A percentile compares a stretch with the other conserved stretches of the same genome.
Conservation (phyloP, 2,888 invertebrate genomes). For the Lycia hirtaria region DNA sequence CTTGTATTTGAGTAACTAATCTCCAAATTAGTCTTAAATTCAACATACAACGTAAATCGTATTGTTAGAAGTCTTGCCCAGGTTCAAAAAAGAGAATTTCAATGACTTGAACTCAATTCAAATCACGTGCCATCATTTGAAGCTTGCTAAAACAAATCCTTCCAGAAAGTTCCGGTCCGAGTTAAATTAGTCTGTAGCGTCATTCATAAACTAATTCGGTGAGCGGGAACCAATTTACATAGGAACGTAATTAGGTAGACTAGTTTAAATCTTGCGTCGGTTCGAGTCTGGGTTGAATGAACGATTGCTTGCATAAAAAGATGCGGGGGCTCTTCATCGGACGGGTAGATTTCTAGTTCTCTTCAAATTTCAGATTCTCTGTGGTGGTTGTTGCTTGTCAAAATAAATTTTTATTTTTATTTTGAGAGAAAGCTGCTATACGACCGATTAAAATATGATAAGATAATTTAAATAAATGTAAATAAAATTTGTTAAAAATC, state of each 20-base stretch:
- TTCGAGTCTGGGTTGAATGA: constrained; percentile 43
- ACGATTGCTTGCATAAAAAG: constrained; percentile 51
- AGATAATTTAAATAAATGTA: too few relatives aligned
- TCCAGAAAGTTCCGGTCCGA: constrained; percentile 24
- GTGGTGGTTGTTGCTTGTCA: too few relatives aligned
- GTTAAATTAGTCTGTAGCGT: constrained; percentile 31
- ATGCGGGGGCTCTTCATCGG: constrained; percentile 28
- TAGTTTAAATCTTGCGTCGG: constrained; percentile 42
- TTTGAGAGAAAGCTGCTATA: too few relatives aligned
- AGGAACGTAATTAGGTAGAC: constrained; percentile 50
- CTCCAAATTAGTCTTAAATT: too few relatives aligned
- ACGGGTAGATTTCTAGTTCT: constrained; percentile 18
- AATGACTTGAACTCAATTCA: not conserved
- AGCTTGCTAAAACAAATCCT: constrained; percentile 13
- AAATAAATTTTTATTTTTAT: too few relatives aligned
- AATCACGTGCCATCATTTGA: constrained; percentile 2
- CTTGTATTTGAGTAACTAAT: too few relatives aligned
- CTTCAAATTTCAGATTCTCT: too few relatives aligned
- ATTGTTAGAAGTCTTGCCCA: too few relatives aligned
- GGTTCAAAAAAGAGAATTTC: too few relatives aligned
- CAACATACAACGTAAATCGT: too few relatives aligned
- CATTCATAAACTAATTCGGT: constrained; percentile 40
- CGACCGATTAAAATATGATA: too few relatives aligned
- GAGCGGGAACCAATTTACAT: constrained; percentile 47
- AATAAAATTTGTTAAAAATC: too few relatives aligned